phyloP scores from a whole-genome alignment of 2,797 vertebrate species.

The Orientallactaga sibirica region DNA sequence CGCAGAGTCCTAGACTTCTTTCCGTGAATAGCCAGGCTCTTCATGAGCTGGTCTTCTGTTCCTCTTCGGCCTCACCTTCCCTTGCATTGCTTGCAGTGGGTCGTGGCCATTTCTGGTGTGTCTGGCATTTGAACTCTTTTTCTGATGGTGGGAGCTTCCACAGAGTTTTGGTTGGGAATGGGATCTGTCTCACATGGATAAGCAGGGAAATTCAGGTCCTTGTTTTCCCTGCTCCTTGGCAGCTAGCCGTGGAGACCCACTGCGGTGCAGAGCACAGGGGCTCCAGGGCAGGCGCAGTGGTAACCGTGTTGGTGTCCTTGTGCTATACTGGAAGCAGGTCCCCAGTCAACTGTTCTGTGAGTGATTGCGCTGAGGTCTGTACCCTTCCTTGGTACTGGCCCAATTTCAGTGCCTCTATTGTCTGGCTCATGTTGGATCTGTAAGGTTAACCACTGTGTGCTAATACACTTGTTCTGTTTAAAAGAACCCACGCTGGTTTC shows the following conservation, averaged over 20 bases:
- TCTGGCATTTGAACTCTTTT: not conserved
- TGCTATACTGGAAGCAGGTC: not conserved
- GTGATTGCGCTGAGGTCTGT: not conserved
- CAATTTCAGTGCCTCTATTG: not conserved
- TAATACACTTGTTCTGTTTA: conserved; percentile 49
- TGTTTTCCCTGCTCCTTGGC: conserved; percentile 1
- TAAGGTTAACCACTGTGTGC: not conserved
- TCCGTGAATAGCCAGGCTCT: not conserved
- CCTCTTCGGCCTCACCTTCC: not conserved
- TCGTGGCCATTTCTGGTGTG: not conserved
- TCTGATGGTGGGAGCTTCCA: not conserved
- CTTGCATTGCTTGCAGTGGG: not conserved
- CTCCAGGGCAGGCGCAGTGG: not conserved
- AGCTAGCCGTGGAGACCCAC: not conserved
- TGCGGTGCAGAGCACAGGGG: not conserved
- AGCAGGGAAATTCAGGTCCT: conserved; percentile 8
- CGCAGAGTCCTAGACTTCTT: not conserved
- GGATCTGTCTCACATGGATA: not conserved
- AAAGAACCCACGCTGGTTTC: conserved; percentile 18
- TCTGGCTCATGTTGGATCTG: conserved; percentile 1
- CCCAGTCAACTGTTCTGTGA: not conserved
- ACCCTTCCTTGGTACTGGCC: not conserved
- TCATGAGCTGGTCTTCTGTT: not conserved
- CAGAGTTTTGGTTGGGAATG: not conserved
- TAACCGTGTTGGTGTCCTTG: not conserved